Evolutionary conservation across 2,888 invertebrate species (phyloP).

Genomic region (Melanchra persicariae): DNA sequence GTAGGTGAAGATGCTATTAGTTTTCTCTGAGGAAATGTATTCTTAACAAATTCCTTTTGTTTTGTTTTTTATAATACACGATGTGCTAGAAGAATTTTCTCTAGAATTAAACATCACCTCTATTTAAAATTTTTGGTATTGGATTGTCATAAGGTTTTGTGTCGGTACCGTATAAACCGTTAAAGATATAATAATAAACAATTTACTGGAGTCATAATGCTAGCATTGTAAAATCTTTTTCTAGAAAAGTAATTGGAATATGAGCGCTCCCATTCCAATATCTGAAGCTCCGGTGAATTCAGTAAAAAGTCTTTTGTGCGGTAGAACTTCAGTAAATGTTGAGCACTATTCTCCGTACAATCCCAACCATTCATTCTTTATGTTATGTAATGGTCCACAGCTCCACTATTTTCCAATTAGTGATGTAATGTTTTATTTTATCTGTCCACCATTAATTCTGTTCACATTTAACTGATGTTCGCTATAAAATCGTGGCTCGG

Average conservation of each 20-base stretch:
- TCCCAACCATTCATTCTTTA: constrained; percentile 5
- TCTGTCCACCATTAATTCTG: constrained; percentile 34
- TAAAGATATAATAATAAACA: neutral
- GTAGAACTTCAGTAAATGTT: constrained; percentile 18
- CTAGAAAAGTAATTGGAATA: constrained; percentile 30
- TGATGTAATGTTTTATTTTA: constrained; percentile 40
- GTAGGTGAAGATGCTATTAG: neutral
- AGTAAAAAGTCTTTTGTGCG: constrained; percentile 16
- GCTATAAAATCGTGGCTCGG: constrained; percentile 51
- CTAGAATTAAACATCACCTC: too few relatives aligned
- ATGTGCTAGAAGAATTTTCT: too few relatives aligned
- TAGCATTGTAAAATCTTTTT: constrained; percentile 4
- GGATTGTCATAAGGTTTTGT: too few relatives aligned
- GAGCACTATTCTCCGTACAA: constrained; percentile 10
- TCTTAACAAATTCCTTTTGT: too few relatives aligned
- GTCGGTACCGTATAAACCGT: neutral
- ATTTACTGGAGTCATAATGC: neutral
- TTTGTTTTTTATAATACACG: too few relatives aligned
- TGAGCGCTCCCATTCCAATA: constrained; percentile 13
- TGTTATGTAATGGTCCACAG: constrained; percentile 10
- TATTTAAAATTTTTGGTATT: too few relatives aligned
- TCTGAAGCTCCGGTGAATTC: constrained; percentile 8
- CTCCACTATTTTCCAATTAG: constrained; percentile 44
- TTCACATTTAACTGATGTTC: constrained; percentile 43
- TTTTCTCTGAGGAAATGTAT: neutral